Conservation (phyloP, 2,888 invertebrate genomes). For the Lysandra coridon region DNA sequence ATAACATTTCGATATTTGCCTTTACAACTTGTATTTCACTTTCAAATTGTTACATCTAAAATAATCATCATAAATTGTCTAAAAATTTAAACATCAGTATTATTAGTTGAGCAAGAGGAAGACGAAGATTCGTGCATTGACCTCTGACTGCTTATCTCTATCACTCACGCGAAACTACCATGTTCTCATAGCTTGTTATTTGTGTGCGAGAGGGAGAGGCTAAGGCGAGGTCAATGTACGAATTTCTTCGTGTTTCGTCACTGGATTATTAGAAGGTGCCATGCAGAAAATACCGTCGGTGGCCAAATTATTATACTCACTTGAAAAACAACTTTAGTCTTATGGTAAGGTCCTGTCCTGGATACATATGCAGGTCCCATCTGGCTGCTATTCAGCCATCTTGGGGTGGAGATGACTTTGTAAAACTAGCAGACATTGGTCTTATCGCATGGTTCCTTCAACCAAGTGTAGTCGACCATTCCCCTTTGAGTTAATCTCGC, state of each 20-base stretch:
- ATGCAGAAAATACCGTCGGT: neutral
- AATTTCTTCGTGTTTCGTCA: neutral
- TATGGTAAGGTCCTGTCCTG: no score
- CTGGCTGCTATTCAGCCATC: no score
- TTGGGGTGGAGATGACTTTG: no score
- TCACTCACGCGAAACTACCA: no score
- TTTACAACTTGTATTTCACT: conserved; percentile 20
- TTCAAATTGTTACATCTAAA: neutral
- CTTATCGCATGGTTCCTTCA: no score
- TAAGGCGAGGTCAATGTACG: neutral
- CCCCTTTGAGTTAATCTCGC: no score
- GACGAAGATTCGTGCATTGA: neutral
- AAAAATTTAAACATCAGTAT: neutral
- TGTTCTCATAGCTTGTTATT: neutral
- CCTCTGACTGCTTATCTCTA: neutral
- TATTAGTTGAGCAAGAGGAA: no score
- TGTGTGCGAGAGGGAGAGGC: neutral
- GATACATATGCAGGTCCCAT: no score
- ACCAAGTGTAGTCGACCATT: no score
- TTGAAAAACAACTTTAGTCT: no score
- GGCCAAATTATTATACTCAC: no score
- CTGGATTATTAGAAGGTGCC: neutral
- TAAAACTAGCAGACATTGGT: no score
- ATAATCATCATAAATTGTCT: neutral
- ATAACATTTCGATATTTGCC: conserved; percentile 16